phyloP scores from a whole-genome alignment of 2,797 vertebrate genomes.

The Trachurus trachurus region DNA sequence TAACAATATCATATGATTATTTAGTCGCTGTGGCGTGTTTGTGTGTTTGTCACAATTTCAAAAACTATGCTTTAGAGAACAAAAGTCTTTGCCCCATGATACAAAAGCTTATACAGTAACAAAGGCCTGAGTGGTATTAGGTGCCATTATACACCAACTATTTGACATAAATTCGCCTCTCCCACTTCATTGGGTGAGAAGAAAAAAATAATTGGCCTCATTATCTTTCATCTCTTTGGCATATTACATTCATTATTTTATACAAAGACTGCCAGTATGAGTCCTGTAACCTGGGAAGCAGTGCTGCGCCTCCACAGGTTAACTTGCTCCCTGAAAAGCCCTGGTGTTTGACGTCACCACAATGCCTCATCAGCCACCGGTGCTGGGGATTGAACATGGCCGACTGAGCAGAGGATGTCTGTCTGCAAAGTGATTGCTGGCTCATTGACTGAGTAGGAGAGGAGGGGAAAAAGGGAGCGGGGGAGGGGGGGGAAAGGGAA shows the following conservation, averaged over 20 bases:
- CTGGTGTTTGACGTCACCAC: constrained; percentile 79
- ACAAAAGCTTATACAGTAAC: constrained; percentile 57
- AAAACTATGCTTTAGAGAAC: constrained; percentile 36
- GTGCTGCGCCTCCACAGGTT: constrained; percentile 74
- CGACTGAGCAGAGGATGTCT: constrained; percentile 82
- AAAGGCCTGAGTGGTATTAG: constrained; percentile 68
- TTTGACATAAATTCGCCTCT: constrained; percentile 76
- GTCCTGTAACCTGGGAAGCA: constrained; percentile 78
- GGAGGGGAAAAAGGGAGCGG: constrained; percentile 31
- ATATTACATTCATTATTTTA: constrained; percentile 81
- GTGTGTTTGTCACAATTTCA: constrained; percentile 45
- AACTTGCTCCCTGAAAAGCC: constrained; percentile 75
- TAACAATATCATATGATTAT: constrained; percentile 43
- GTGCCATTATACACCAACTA: constrained; percentile 76
- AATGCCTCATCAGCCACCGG: constrained; percentile 83
- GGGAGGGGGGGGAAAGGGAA: constrained; percentile 56
- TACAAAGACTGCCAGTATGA: constrained; percentile 77
- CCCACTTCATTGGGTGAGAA: constrained; percentile 57
- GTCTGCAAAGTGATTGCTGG: constrained; percentile 85
- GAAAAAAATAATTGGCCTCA: constrained; percentile 79
- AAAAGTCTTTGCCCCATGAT: constrained; percentile 58
- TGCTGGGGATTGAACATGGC: constrained; percentile 82
- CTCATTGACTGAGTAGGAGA: constrained; percentile 79
- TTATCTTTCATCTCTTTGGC: constrained; percentile 81
- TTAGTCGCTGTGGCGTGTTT: constrained; percentile 35